Base-by-base conservation (phyloP, 2,113 vertebrate species). In the Peromyscus californicus region DNA sequence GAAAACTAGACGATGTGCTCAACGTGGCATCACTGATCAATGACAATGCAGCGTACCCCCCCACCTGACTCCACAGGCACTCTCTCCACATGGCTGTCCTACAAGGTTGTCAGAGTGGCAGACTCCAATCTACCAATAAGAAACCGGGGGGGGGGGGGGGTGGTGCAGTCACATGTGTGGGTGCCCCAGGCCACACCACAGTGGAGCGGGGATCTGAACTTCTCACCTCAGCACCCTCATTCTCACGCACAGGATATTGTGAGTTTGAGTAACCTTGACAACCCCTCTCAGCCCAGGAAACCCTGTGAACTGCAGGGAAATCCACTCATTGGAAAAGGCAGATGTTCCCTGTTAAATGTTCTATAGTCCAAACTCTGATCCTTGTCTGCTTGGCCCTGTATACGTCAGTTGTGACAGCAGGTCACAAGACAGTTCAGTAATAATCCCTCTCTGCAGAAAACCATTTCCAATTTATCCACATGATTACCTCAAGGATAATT, bases 391-490 rank as follows among this genome's bases (percentile, higher is more conserved):
- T 91, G 96, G 90, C 92, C 89, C 63, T 31, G 26, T 42, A 72
- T n/a, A 83, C 89, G 95, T 97, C 48, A 85, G 89, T 51, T 51
- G 51, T n/a, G 92, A 10, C 97, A 92, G 88, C 57, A 97, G 88
- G 82, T 96, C 95, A 94, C 83, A 95, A 98, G 96, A 94, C 9
- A 79, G 96, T 72, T 93, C 91, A 95, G 93, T 95, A 96, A 76
- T 45, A 94, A 98, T 79, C 84, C 59, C 89, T 95, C 59, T 95
- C 94, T 96, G 79, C 22, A 85, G 92, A 97, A 91, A 80, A 57
- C 36, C 31, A 26, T 42, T 98, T 92, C 89, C 59, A 54, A 86
- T 97, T 95, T 90, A 94, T 80, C 93, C 94, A 92, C 6, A 36
- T 15, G 88, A 92, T 89, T 82, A 96, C 95, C 97, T 97, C 90